These are phyloP conservation scores for Gerris buenoi DNA, from an alignment of 1,140 invertebrate genomes.

Conservation along the genomic window DNA sequence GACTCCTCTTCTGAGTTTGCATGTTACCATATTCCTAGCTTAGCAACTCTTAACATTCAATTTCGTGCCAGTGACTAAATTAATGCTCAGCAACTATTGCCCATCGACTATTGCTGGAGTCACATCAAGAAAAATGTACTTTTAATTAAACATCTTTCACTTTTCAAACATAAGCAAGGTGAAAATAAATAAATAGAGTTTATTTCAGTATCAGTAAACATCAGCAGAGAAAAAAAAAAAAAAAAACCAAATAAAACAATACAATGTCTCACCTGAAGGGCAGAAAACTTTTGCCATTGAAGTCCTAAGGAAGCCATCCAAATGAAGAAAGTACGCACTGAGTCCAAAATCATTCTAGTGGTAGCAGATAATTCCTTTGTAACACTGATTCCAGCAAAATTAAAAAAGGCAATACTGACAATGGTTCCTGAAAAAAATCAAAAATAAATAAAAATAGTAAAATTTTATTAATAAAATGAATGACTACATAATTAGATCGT, in stretches of 20 bases:
- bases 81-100: too few species aligned
- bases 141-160: constrained; percentile 7
- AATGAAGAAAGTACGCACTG: constrained; percentile 73
- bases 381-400: constrained; percentile 89
- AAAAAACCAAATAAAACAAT: constrained; percentile 16
- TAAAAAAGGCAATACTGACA: constrained; percentile 88
- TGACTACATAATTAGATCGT: too few species aligned
- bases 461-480: too few species aligned
- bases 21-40: too few species aligned
- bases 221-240: neutral
- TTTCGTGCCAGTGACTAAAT: too few species aligned
- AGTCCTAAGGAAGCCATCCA: constrained; percentile 65
- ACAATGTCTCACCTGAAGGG: constrained; percentile 67
- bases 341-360: constrained; percentile 83
- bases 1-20: too few species aligned
- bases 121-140: too few species aligned
- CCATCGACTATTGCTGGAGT: too few species aligned
- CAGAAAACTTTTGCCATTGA: constrained; percentile 63
- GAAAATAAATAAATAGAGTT: neutral
- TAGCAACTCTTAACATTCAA: too few species aligned
- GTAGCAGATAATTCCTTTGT: constrained; percentile 87
- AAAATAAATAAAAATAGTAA: constrained; percentile 8
- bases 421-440: constrained; percentile 50
- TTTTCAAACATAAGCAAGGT: constrained; percentile 11
- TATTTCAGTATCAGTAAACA: neutral